Conservation (phyloP, 2,797 vertebrate species). For the Tokudaia tokunoshimensis region DNA sequence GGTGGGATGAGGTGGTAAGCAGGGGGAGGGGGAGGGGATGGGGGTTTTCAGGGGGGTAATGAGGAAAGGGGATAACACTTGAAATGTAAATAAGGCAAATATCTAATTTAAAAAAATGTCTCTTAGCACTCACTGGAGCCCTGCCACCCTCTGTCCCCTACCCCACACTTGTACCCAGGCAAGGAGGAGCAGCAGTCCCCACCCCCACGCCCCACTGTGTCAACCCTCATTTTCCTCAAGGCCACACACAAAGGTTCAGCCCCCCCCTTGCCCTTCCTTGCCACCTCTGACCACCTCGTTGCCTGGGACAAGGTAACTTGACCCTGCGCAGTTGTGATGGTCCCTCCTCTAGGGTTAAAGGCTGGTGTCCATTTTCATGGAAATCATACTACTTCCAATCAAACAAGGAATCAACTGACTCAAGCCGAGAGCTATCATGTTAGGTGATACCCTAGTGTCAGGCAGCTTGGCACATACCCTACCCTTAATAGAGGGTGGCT, state of each 20-base stretch:
- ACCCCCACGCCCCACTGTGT: rapidly evolving
- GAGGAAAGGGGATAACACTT: no score
- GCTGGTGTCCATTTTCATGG: neutral
- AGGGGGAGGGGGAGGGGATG: no score
- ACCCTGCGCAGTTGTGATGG: neutral
- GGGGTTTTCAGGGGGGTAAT: no score
- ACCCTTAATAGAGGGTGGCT: neutral
- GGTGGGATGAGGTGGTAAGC: no score
- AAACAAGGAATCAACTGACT: neutral
- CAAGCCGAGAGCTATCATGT: neutral
- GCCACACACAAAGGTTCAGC: rapidly evolving
- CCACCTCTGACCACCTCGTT: neutral
- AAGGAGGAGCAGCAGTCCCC: neutral
- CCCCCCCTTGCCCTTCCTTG: rapidly evolving
- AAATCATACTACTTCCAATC: neutral
- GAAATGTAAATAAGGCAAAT: no score
- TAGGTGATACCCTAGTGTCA: neutral
- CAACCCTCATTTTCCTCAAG: no score
- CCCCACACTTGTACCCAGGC: no score
- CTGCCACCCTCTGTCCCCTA: neutral
- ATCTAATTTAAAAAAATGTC: no score
- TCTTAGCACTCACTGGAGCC: neutral
- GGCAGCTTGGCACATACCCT: neutral
- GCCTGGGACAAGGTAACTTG: no score
- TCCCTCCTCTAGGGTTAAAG: neutral